Evolutionary conservation across 2,113 vertebrate genomes (phyloP), one percentile per base, ranked within the genome.

Genomic region (Pao palembangensis): DNA sequence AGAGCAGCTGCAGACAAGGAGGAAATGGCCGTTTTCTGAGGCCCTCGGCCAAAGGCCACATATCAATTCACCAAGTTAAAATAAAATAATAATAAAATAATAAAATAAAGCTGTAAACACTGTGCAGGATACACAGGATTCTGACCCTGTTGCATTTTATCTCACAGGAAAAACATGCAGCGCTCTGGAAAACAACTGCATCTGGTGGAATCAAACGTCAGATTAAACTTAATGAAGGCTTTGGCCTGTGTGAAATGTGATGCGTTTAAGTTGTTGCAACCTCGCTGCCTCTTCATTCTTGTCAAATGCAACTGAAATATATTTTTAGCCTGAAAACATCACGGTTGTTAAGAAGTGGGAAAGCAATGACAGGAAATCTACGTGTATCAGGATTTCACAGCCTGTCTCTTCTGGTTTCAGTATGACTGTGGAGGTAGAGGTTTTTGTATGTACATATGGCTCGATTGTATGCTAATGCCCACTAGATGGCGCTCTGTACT

Each of bases 1-100:
- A 67, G 58, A 56, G 15, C 70, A 73, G 70, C 59, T 46, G 86
- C 81, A 76, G 83, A 90, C 86, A 85, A 78, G 84, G 86, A 80
- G 60, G 67, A 60, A 34, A 58, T 60, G 69, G 58, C 63, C 54
- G 23, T 80, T 87, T 88, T 80, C 34, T 73, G 49, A 71, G 69
- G 51, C 25, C 1, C 44, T 31, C 28, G 28, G 19, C 21, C 38
- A 5, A 6, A 14, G 38, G 46, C 75, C 31, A 58, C 61, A 0
- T 50, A 20, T 10, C 2, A 8, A 8, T 28, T 49, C 51, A 69
- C 62, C 28, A 31, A 31, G 5, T 31, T 5, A 7, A 7, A 1
- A n/a, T n/a, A n/a, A n/a, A n/a, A n/a, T n/a, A n/a, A n/a, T n/a
- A n/a, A n/a, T n/a, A n/a, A n/a, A n/a, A n/a, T n/a, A 10, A 34